phyloP scores from a whole-genome alignment of 2,888 invertebrate species.

The Nymphalis c-album region DNA sequence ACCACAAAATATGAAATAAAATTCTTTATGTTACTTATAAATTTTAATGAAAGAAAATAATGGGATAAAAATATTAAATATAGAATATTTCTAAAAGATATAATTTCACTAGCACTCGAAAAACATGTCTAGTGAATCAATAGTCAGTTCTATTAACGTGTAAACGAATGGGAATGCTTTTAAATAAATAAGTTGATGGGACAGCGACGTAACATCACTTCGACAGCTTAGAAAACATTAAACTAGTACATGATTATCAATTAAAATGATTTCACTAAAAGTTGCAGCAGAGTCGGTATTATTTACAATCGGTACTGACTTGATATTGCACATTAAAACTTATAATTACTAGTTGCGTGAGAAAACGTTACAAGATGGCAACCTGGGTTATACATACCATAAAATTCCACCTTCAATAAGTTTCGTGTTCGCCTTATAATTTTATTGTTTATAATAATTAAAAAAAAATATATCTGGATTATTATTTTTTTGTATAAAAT shows the following conservation, averaged over 20 bases:
- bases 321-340: slow-evolving; percentile 78
- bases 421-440: slow-evolving; percentile 9
- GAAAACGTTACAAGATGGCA: slow-evolving; percentile 53
- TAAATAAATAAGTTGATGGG: slow-evolving; percentile 69
- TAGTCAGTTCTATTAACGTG: slow-evolving; percentile 56
- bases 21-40: slow-evolving; percentile 51
- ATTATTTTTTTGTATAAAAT: slow-evolving; percentile 6
- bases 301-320: slow-evolving; percentile 65
- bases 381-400: slow-evolving; percentile 41
- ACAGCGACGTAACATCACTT: slow-evolving; percentile 55
- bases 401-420: slow-evolving; percentile 19
- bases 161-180: slow-evolving; percentile 72
- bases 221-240: slow-evolving; percentile 52
- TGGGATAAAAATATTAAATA: slow-evolving; percentile 78
- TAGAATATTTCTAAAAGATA: slow-evolving; percentile 73
- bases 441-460: background rate
- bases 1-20: slow-evolving; percentile 40
- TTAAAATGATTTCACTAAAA: slow-evolving; percentile 46
- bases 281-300: slow-evolving; percentile 45
- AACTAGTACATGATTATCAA: slow-evolving; percentile 54
- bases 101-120: slow-evolving; percentile 57
- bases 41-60: slow-evolving; percentile 78
- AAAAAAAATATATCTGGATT: background rate
- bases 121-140: slow-evolving; percentile 56
- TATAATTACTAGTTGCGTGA: slow-evolving; percentile 66